phyloP scores from a whole-genome alignment of 2,113 vertebrate genomes.

The Seriola rivoliana region DNA sequence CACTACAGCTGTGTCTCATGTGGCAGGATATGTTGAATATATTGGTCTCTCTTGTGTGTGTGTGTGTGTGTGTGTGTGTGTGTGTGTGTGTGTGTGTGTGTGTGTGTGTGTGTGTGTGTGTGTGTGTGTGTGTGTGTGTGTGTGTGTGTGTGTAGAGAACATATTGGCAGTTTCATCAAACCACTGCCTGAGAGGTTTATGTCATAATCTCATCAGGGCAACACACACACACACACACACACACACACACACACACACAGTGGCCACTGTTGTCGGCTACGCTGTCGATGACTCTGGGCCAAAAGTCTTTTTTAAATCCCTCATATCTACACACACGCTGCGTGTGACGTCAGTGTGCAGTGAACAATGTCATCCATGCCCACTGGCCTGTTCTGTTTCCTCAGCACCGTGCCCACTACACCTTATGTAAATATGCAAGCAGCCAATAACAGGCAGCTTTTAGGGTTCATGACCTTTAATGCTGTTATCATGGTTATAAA shows the following conservation, averaged over 20 bases:
- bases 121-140: not conserved
- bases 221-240: not conserved
- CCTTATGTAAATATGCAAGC: conserved; percentile 24
- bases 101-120: not conserved
- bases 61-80: not conserved
- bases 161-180: conserved; percentile 6
- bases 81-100: not conserved
- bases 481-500: conserved; percentile 4
- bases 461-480: not conserved
- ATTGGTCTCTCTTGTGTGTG: not conserved
- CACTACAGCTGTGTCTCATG: not conserved
- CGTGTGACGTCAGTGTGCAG: conserved; percentile 15
- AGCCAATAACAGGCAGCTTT: not conserved
- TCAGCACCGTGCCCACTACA: not conserved
- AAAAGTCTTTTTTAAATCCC: conserved; percentile 4
- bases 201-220: conserved; percentile 30
- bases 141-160: not conserved
- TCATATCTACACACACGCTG: not conserved
- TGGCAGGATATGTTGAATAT: too few species aligned
- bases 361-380: conserved; percentile 34
- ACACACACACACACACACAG: conserved; percentile 4
- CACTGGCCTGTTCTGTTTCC: conserved; percentile 39
- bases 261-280: too few species aligned
- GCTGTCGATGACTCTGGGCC: conserved; percentile 20
- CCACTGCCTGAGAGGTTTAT: not conserved